A percentile compares a stretch with the other conserved stretches of the same genome.
Evolutionary conservation across 2,888 invertebrate genomes (phyloP).

Genomic region (Tethea ocularis): DNA sequence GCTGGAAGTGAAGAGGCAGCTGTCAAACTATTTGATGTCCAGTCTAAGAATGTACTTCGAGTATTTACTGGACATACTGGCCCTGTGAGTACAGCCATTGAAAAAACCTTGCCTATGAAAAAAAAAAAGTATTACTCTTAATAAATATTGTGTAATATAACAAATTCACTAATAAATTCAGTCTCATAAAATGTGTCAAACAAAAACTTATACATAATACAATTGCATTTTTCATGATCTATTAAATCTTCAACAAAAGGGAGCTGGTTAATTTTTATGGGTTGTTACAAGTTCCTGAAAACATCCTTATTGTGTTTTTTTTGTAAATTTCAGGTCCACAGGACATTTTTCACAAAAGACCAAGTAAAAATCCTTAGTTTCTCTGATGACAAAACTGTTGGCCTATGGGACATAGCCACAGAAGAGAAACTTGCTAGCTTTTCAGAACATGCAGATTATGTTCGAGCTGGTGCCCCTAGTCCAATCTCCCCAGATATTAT

Average conservation of each 20-base stretch:
- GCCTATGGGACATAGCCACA: conserved; percentile 95
- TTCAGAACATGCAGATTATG: conserved; percentile 90
- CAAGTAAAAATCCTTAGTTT: conserved; percentile 92
- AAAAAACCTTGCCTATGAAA: too few relatives aligned
- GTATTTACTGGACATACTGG: conserved; percentile 93
- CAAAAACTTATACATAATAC: too few relatives aligned
- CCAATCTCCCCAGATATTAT: conserved; percentile 90
- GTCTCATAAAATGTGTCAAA: too few relatives aligned
- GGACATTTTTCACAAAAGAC: conserved; percentile 91
- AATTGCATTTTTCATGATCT: too few relatives aligned
- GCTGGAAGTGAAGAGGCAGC: conserved; percentile 95
- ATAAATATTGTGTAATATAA: too few relatives aligned
- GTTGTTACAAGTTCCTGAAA: not conserved
- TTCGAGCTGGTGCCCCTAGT: conserved; percentile 92
- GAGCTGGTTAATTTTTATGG: too few relatives aligned
- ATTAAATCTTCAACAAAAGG: too few relatives aligned
- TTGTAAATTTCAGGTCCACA: conserved; percentile 84
- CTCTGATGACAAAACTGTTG: conserved; percentile 94
- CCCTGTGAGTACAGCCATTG: conserved; percentile 75
- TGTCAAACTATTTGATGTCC: conserved; percentile 94
- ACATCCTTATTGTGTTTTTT: too few relatives aligned
- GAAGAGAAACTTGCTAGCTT: conserved; percentile 88
- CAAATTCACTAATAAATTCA: too few relatives aligned
- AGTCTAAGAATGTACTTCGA: conserved; percentile 91
- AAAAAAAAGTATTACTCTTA: too few relatives aligned